These are phyloP conservation scores for Myopa testacea DNA, from an alignment of 2,888 invertebrate species.

Conservation along the genomic window DNA sequence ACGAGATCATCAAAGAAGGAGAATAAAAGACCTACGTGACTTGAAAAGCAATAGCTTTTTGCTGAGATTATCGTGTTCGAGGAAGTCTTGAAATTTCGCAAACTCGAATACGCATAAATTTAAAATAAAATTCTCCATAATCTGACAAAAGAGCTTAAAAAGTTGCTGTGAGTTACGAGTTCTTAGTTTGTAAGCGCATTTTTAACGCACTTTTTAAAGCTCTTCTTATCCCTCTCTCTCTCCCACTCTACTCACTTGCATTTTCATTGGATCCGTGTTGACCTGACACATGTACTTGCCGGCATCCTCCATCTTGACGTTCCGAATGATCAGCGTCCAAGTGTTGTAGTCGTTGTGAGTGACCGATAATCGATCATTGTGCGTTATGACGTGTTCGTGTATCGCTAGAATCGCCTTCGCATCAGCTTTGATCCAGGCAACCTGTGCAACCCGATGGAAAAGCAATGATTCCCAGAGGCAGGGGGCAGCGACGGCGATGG, in stretches of 20 bases:
- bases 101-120: too few relatives aligned
- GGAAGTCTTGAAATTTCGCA: background rate
- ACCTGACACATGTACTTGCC: constrained; percentile 96
- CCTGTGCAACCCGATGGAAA: constrained; percentile 71
- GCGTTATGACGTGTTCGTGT: constrained; percentile 93
- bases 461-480: constrained; percentile 12
- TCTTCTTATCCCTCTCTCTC: too few relatives aligned
- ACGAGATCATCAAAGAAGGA: background rate
- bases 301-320: constrained; percentile 86
- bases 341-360: constrained; percentile 94
- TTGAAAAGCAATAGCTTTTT: background rate
- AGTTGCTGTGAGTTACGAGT: too few relatives aligned
- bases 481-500: constrained; percentile 39
- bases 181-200: too few relatives aligned
- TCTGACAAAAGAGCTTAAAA: too few relatives aligned
- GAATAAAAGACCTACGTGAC: background rate
- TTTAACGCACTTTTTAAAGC: too few relatives aligned
- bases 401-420: constrained; percentile 93
- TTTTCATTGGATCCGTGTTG: constrained; percentile 94
- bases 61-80: background rate
- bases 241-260: constrained; percentile 76
- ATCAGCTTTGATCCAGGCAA: constrained; percentile 95
- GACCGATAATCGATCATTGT: constrained; percentile 88
- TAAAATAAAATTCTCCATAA: too few relatives aligned
- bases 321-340: constrained; percentile 90